A percentile compares a stretch with the other conserved stretches of the same genome.
These are phyloP conservation scores for Drosophila nebulosa DNA, from an alignment of 1,140 invertebrate species.

Conservation along the genomic window DNA sequence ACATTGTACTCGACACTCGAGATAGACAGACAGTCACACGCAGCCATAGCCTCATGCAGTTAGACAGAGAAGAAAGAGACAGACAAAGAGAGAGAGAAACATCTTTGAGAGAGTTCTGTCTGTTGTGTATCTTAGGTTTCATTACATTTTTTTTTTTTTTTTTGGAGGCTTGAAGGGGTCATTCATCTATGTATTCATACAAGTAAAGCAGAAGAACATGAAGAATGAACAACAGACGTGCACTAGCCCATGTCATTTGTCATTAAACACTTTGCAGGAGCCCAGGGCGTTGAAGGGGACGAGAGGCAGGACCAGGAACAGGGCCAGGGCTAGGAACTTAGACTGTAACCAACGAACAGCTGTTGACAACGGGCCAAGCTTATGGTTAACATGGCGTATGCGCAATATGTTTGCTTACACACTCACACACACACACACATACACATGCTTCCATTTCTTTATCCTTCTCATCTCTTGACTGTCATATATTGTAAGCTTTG, in stretches of 20 bases:
- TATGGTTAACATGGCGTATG: conserved; percentile 75
- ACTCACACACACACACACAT: background rate
- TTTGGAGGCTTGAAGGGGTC: conserved; percentile 26
- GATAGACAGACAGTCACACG: conserved; percentile 10
- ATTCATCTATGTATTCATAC: conserved; percentile 51
- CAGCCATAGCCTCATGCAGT: background rate
- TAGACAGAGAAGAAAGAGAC: conserved; percentile 4
- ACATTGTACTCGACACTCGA: conserved; percentile 14
- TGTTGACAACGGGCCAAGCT: conserved; percentile 75
- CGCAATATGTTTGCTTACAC: conserved; percentile 67
- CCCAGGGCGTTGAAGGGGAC: conserved; percentile 10
- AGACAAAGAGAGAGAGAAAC: conserved; percentile 24
- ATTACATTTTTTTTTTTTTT: conserved; percentile 69
- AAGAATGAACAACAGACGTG: conserved; percentile 6
- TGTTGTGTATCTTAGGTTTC: conserved; percentile 64
- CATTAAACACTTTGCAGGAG: conserved; percentile 61
- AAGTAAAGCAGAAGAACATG: conserved; percentile 25
- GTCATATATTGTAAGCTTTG: conserved; percentile 33
- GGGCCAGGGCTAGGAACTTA: conserved; percentile 35
- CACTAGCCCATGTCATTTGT: conserved; percentile 66
- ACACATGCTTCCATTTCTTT: background rate
- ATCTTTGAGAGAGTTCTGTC: conserved; percentile 41
- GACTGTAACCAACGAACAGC: conserved; percentile 51
- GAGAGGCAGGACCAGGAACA: conserved; percentile 8
- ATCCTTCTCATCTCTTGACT: background rate